Evolutionary conservation across 2,797 vertebrate genomes (phyloP).

Genomic region (Sarcophilus harrisii): DNA sequence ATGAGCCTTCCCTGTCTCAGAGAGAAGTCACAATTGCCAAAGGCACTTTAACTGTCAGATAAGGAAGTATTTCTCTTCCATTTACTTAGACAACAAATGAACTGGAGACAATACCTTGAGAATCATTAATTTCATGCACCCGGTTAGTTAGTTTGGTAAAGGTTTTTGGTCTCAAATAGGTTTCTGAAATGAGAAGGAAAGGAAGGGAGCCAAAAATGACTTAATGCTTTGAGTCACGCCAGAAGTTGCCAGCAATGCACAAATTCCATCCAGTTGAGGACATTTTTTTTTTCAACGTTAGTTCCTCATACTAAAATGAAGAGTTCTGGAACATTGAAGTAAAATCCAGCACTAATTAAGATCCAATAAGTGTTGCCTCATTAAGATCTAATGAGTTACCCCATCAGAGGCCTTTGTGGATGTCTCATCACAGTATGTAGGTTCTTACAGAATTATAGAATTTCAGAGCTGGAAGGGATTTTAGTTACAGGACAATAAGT

Average conservation of each 20-base stretch:
- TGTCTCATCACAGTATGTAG: background rate
- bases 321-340: constrained; percentile 33
- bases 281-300: background rate
- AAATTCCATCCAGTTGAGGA: background rate
- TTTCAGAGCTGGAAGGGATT: background rate
- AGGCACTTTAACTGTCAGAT: constrained; percentile 26
- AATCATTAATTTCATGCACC: background rate
- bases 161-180: background rate
- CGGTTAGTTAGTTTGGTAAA: constrained; percentile 28
- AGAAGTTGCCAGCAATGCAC: background rate
- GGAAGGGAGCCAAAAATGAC: background rate
- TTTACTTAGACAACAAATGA: constrained; percentile 46
- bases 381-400: background rate
- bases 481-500: background rate
- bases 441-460: background rate
- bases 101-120: constrained; percentile 4
- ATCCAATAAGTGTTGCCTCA: background rate
- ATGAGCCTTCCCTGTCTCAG: background rate
- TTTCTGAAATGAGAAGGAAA: no score
- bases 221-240: background rate
- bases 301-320: background rate
- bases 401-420: background rate
- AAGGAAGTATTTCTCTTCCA: background rate
- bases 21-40: background rate
- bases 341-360: constrained; percentile 17